phyloP scores from a whole-genome alignment of 2,113 vertebrate genomes.

The Chaetodon trifascialis region DNA sequence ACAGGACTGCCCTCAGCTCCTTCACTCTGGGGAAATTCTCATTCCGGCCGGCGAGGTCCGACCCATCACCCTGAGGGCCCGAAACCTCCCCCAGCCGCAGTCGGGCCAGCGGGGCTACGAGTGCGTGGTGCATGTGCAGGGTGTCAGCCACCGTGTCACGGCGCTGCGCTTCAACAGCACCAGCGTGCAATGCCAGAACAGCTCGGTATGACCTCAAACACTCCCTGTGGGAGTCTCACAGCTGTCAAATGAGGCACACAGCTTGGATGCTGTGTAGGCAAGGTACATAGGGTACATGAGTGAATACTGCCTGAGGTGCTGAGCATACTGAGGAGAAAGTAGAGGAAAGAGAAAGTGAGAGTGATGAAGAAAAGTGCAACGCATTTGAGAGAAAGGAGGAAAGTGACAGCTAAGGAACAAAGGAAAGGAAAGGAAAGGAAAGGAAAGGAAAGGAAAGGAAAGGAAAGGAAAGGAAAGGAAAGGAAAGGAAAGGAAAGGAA shows the following conservation, averaged over 20 bases:
- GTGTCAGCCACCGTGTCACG: conserved; percentile 90
- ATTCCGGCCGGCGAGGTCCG: conserved; percentile 96
- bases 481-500: background rate
- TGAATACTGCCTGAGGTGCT: conserved; percentile 53
- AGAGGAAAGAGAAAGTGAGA: conserved; percentile 40
- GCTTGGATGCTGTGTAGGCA: conserved; percentile 63
- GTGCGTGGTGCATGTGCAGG: conserved; percentile 93
- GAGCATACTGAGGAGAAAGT: conserved; percentile 41
- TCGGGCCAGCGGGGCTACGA: conserved; percentile 97
- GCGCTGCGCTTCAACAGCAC: conserved; percentile 99
- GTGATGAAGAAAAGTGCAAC: conserved; percentile 27
- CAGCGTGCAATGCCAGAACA: conserved; percentile 99
- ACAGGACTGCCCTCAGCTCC: conserved; percentile 96
- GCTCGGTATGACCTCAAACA: conserved; percentile 88
- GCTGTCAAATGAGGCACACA: conserved; percentile 69
- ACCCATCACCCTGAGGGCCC: conserved; percentile 93
- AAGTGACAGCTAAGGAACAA: background rate
- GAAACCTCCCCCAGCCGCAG: conserved; percentile 97
- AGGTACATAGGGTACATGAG: conserved; percentile 59
- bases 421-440: background rate
- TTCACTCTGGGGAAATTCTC: conserved; percentile 93
- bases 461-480: background rate
- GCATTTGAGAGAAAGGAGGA: background rate
- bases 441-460: background rate
- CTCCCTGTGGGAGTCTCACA: conserved; percentile 65